Base-by-base conservation (phyloP, 2,797 vertebrate genomes). In the Alfaro cultratus region DNA sequence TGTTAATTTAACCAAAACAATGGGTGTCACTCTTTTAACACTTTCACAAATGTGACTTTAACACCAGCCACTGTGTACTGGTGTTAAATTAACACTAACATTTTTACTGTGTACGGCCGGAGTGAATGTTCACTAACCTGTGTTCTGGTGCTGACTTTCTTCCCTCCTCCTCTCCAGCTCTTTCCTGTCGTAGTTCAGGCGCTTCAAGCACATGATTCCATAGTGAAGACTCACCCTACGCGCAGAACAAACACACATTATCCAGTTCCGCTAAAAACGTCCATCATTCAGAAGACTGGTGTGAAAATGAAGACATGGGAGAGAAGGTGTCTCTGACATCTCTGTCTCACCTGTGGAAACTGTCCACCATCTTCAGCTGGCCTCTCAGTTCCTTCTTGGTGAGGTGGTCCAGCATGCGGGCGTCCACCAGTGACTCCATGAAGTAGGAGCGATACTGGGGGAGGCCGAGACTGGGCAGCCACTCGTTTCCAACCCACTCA, bases 361-460 rank as follows among this genome's bases (percentile, higher is more conserved):
- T 99, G 94, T 99, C 99, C 23, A 99, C 99, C 98, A 99, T 99
- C 87, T 99, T 99, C 49, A 99, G 96, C 82, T 99, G 99, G 31
- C 98, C 97, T 9, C 99, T 96, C 39, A 99, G 95, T 87, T 99
- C 99, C 80, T 99, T 99, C 93, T 99, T 99, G 82, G 98, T 99
- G 78, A 99, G 94, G 79, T 99, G 99, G 85, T 99, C 99, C 31
- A 99, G 96, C 99, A 99, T 99, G 3, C 99, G 96, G 1, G 99
- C 98, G 7, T 99, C 98, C 51, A 99, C 99, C 51, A 99, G 95
- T 62, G 98, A 99, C 89, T 99, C 99, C 99, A 99, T 99, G 93
- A 99, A 99, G 80, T 99, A 98, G 87, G 98, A 99, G 81, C 99
- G 97, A 86, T 99, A 99, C 93, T 99, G 99, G 0, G 99, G 98